These are phyloP conservation scores for Trissoscelio sp. DNA, from an alignment of 2,888 invertebrate genomes.

Conservation along the genomic window DNA sequence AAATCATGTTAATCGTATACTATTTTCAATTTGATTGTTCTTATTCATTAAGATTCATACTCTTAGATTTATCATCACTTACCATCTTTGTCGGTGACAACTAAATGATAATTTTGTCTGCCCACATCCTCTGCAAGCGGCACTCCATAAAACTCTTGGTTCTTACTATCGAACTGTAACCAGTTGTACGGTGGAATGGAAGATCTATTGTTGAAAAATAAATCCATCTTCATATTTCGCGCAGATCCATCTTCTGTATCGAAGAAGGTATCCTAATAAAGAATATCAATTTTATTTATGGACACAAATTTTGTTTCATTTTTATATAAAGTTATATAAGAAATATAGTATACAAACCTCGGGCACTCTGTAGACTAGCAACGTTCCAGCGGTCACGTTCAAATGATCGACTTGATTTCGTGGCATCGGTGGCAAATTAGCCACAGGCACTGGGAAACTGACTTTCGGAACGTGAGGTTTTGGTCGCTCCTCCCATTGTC, in stretches of 20 bases:
- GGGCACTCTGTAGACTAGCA: constrained; percentile 92
- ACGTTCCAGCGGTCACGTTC: constrained; percentile 91
- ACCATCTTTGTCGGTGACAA: constrained; percentile 82
- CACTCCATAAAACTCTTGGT: constrained; percentile 95
- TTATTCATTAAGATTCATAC: no score
- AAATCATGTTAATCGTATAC: no score
- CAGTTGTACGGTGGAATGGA: constrained; percentile 89
- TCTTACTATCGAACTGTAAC: constrained; percentile 94
- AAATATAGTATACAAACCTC: no score
- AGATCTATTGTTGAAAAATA: constrained; percentile 89
- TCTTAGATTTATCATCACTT: constrained; percentile 84
- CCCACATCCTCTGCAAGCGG: constrained; percentile 89
- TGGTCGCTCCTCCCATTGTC: constrained; percentile 87
- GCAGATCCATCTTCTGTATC: constrained; percentile 94
- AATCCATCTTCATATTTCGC: constrained; percentile 88
- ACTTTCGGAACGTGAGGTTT: constrained; percentile 83
- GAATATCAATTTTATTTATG: no score
- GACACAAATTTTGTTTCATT: no score
- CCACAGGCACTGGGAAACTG: constrained; percentile 84
- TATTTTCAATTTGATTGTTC: no score
- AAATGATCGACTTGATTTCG: constrained; percentile 94
- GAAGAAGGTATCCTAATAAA: constrained; percentile 91
- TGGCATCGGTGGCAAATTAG: constrained; percentile 90
- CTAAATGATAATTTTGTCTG: constrained; percentile 90
- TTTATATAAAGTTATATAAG: no score